These are phyloP conservation scores for Cephalophus harveyi DNA, from an alignment of 2,113 vertebrate species.

Conservation along the genomic window DNA sequence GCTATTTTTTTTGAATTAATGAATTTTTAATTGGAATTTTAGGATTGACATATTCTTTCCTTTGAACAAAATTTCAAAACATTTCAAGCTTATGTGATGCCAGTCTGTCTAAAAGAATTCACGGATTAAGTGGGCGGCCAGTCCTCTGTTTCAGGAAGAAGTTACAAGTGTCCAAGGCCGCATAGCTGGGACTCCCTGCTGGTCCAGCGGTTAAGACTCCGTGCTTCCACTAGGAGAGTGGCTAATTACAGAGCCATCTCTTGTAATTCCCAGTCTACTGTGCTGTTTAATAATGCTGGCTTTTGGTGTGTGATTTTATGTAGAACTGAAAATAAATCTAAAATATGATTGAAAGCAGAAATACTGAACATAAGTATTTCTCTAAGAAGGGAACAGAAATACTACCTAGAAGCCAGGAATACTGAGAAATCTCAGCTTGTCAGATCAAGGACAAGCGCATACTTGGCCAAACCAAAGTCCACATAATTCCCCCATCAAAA, in stretches of 20 bases:
- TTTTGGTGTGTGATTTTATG: background rate
- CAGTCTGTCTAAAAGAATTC: background rate
- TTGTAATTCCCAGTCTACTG: background rate
- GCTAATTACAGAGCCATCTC: background rate
- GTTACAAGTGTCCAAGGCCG: background rate
- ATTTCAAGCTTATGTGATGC: background rate
- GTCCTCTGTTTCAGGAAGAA: background rate
- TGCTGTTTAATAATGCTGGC: background rate
- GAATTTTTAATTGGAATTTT: background rate
- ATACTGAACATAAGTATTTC: background rate
- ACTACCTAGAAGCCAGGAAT: background rate
- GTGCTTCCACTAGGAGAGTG: background rate
- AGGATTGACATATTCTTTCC: background rate
- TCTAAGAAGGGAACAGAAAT: background rate
- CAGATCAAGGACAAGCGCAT: background rate
- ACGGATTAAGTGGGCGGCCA: background rate
- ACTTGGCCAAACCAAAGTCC: background rate
- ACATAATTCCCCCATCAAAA: background rate
- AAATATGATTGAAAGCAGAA: slow-evolving; percentile 14
- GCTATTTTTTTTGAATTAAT: background rate
- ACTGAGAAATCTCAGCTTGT: background rate
- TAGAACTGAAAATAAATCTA: background rate
- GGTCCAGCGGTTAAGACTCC: background rate
- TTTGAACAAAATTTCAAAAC: background rate
- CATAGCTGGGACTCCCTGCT: background rate